Evolutionary conservation across 2,113 vertebrate species (phyloP), one percentile per base, ranked within the genome.

Genomic region (Macroglossus sobrinus): DNA sequence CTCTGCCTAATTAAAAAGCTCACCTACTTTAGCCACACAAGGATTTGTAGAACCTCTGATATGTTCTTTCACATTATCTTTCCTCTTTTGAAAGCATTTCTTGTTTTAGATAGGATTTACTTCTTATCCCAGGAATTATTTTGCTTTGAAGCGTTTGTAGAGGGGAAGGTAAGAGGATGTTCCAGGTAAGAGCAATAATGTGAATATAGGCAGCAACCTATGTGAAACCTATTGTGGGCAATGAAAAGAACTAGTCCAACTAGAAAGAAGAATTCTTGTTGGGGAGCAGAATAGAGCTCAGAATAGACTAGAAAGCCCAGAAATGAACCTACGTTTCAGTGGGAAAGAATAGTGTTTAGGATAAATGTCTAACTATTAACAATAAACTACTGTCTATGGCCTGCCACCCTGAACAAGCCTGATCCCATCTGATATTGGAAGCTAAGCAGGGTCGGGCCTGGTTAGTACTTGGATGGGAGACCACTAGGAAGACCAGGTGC

Each of bases 101-200:
- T 96, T 95, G 4, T 94, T 94, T 81, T 89, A 75, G 90, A 71
- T 84, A 90, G 40, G 33, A 55, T 93, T 95, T 96, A 84, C 71
- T 88, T 38, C 50, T 87, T 93, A 66, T 16, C 21, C 13, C 76
- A 64, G 38, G 38, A 85, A 63, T 95, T 63, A 9, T 74, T 93
- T 95, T 95, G 45, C 12, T 79, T 91, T 93, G 86, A 93, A 91
- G 69, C 11, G 66, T 84, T 40, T 74, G 11, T 93, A 76, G 38
- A 88, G 19, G 24, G 40, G 79, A 64, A 66, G 50, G 55, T 61
- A 81, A 87, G 86, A 87, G 33, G 47, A 63, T 95, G 59, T 75
- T 93, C 61, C 43, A 63, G 75, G 30, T 47, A 82, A 89, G 43
- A 79, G 14, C 50, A 95, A 26, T 7, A 57, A 38, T 89, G 21